Base-by-base conservation (phyloP, 1,140 invertebrate genomes). In the Solenopsis invicta region DNA sequence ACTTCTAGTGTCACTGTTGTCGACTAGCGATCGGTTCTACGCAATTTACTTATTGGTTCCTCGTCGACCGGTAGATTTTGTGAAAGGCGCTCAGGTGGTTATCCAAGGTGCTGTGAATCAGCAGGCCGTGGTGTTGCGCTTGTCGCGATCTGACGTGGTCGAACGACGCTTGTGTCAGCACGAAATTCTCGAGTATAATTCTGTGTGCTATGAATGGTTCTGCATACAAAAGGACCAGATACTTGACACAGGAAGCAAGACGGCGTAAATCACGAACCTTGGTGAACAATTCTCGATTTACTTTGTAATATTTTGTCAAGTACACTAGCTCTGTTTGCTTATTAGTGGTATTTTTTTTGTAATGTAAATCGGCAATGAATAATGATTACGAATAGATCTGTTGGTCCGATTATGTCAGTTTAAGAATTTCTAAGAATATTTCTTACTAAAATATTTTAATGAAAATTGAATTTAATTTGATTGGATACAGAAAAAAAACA, bases 161-260 rank as follows among this genome's bases (percentile, higher is more conserved):
- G 37, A 87, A 82, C 88, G 67, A 62, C 61, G 48, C 13, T 50
- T 37, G 74, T 74, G 54, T 66, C 75, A 59, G 72, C 66, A 71
- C 80, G 89, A 89, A 89, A 89, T 89, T 90, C 88, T 88, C 76
- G 45, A 9, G 64, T 66, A 59, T 69, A 64, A 59, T 89, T 75
- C 62, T 45, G 56, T 69, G 69, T 64, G 45, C 66, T 87, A 37
- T 48, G 71, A 69, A 54, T 72, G 72, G 29, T 62, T 81, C 85
- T 82, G 88, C 64, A 89, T 85, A 87, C 85, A 85, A 89, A 89
- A 62, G 86, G 29, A n/a, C 10, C 18, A 18, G 16, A 12, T 37
- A 67, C 24, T 24, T 10, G 9, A 16, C 75, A 78, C 69, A 71
- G 86, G 71, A 71, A 87, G n/a, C 50, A 52, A 18, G 12, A 76